Base-by-base conservation (phyloP, 1,140 invertebrate species). In the Aricia agestis region DNA sequence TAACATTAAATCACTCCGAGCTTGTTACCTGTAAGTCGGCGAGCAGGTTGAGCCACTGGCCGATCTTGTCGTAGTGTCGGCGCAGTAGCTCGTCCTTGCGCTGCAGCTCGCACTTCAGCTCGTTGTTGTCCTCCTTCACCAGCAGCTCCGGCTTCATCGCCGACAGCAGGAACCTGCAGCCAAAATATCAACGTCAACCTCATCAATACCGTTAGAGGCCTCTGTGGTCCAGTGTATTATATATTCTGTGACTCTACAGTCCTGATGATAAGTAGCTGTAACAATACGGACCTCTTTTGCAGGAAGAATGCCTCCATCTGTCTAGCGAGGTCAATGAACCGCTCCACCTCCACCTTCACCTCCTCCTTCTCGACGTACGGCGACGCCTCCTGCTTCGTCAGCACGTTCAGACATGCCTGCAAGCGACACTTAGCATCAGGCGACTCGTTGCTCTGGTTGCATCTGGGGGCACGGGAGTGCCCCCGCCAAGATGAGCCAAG, bases 281-380 rank as follows among this genome's bases (percentile, higher is more conserved):
- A n/a, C n/a, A n/a, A n/a, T n/a, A 63, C 59, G 41, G 68, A 89
- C 82, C 97, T 92, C 88, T 98, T 98, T 85, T 98, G 97, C 1
- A 99, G 86, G 83, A 99, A 99, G 86, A 98, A 98, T 1, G 96
- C 96, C 89, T 99, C 98, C 95, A 98, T 97, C 91, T 98, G 96
- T 36, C 97, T 93, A 0, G 97, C 97, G 41, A 97, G 92, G 87
- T 99, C 98, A 45, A 98, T 94, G 83, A 98, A 98, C 90, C 97
- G 95, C 78, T 99, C 98, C 1, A 98, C 97, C 92, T 97, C 97
- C 0, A 95, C 93, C 70, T 95, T 94, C 11, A 96, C 95, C 86
- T 97, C 97, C 82, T 97, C 96, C 85, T 97, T 96, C 79, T 97
- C 96, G 72, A 95, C 95, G 75, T 91, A 93, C 65, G 93, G 93